Conservation (phyloP, 2,888 invertebrate genomes). For the Sympetrum striolatum region DNA sequence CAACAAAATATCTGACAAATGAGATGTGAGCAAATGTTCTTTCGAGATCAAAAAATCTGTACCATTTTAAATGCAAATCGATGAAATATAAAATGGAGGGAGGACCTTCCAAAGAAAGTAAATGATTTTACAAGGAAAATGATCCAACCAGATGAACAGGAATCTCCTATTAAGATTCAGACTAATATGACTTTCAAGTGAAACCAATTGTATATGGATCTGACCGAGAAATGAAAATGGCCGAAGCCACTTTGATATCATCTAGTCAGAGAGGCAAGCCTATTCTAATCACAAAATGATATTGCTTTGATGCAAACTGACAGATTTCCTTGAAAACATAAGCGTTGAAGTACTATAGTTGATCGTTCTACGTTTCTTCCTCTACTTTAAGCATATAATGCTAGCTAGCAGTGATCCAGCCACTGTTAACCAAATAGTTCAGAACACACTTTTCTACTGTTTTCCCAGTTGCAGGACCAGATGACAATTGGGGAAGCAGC, state of each 20-base stretch:
- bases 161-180: neutral
- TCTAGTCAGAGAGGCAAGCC: neutral
- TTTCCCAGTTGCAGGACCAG: conserved; percentile 3
- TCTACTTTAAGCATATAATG: conserved; percentile 2
- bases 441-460: conserved; percentile 61
- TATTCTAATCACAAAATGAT: neutral
- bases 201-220: neutral
- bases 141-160: neutral
- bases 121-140: neutral
- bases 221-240: neutral
- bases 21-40: neutral
- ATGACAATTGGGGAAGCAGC: conserved; percentile 62
- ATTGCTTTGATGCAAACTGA: neutral
- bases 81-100: neutral
- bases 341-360: neutral
- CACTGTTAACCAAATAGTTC: conserved; percentile 65
- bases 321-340: neutral
- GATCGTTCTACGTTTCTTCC: neutral
- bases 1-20: neutral
- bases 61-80: neutral
- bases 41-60: neutral
- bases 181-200: neutral
- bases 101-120: neutral
- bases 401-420: conserved; percentile 62
- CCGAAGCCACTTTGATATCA: neutral